A percentile compares a stretch with the other conserved stretches of the same genome.
phyloP scores from a whole-genome alignment of 2,888 invertebrate species.

The Matsumyia berberina region DNA sequence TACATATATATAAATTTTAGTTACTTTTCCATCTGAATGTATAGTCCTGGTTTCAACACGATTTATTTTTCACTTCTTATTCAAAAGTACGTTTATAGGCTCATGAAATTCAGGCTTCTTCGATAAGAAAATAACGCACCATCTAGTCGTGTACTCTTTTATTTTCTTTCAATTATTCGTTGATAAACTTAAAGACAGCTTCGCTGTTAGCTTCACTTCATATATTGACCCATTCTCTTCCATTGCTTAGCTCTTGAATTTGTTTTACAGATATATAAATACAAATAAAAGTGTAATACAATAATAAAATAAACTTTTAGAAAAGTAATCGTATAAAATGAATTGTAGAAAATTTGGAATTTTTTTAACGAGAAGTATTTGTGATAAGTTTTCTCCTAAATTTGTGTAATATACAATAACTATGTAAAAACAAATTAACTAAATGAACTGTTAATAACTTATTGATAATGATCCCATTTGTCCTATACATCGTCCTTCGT shows the following conservation, averaged over 20 bases:
- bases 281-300: conserved; percentile 33
- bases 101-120: too few species aligned
- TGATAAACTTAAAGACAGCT: conserved; percentile 51
- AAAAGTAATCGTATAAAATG: conserved; percentile 42
- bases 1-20: too few species aligned
- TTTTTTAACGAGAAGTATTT: conserved; percentile 45
- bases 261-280: conserved; percentile 45
- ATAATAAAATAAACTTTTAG: conserved; percentile 38
- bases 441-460: conserved; percentile 85
- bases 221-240: conserved; percentile 16
- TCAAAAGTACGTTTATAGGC: too few species aligned
- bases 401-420: conserved; percentile 53
- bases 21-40: too few species aligned
- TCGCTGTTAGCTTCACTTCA: conserved; percentile 14
- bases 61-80: too few species aligned
- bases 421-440: conserved; percentile 65
- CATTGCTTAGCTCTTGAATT: conserved; percentile 32
- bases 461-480: conserved; percentile 94
- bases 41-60: too few species aligned
- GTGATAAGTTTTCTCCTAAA: conserved; percentile 52
- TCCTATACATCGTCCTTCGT: conserved; percentile 93
- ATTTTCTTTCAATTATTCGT: conserved; percentile 33
- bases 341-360: conserved; percentile 32
- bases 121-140: too few species aligned
- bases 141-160: neutral